A percentile compares a stretch with the other conserved stretches of the same genome.
Conservation (phyloP, 2,113 vertebrate genomes). For the Passer domesticus region DNA sequence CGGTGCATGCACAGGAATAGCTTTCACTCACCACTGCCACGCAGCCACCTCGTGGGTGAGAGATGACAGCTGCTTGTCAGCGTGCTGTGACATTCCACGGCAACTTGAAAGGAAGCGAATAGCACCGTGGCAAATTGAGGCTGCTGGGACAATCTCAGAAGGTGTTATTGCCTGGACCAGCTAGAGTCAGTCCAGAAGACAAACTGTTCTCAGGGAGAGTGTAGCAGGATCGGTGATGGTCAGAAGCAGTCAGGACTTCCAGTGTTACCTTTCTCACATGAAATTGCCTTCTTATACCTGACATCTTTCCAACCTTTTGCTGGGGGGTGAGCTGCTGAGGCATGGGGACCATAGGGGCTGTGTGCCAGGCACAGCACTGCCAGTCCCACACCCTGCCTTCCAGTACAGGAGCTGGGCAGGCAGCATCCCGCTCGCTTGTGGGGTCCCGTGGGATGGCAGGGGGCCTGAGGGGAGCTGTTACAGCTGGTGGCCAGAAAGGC, state of each 20-base stretch:
- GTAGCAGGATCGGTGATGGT: not conserved
- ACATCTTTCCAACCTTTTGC: not conserved
- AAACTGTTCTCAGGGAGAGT: not conserved
- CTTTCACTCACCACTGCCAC: rapidly evolving
- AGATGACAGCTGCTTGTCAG: not conserved
- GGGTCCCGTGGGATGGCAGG: not conserved
- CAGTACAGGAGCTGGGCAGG: not conserved
- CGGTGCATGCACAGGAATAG: rapidly evolving
- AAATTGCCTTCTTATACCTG: not conserved
- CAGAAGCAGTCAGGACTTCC: not conserved
- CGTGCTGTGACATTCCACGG: not conserved
- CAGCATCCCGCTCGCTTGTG: not conserved
- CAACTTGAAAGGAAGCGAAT: conserved; percentile 22
- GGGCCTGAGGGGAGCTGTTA: not conserved
- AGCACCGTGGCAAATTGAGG: conserved; percentile 17
- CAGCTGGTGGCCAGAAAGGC: not conserved
- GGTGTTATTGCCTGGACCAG: not conserved
- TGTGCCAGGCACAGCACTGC: not conserved
- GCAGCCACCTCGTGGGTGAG: not conserved
- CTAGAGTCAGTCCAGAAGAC: not conserved
- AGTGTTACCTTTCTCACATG: rapidly evolving
- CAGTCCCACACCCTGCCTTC: not conserved
- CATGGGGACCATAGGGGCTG: rapidly evolving
- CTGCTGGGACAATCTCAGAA: not conserved
- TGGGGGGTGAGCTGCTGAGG: not conserved